Percentiles rank a stretch among this genome's conserved stretches.
Evolutionary conservation across 1,140 invertebrate genomes (phyloP).

Genomic region (Vollenhovia emeryi): DNA sequence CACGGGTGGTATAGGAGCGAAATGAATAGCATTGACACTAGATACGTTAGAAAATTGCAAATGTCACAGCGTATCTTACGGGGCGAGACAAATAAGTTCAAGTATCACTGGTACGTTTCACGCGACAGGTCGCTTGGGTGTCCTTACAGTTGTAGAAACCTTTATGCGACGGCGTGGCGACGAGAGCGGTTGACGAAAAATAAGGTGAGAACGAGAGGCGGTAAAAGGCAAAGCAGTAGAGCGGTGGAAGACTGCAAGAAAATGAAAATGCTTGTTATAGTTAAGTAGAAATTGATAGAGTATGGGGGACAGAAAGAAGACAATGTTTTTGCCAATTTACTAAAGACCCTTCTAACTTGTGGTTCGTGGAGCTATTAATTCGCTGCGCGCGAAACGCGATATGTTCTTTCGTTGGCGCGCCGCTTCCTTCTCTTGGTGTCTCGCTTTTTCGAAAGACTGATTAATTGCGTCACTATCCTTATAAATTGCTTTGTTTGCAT

Average conservation of each 20-base stretch:
- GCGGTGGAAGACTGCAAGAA: not conserved
- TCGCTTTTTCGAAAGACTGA: constrained; percentile 56
- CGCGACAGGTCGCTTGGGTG: constrained; percentile 21
- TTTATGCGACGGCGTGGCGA: not conserved
- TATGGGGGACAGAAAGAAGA: not conserved
- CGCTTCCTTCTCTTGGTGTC: not conserved
- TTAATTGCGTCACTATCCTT: constrained; percentile 62
- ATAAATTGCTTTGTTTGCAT: constrained; percentile 66
- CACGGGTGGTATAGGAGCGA: not conserved
- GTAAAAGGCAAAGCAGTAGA: not conserved
- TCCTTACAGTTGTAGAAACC: not conserved
- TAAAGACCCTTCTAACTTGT: constrained; percentile 45
- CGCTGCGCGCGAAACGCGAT: constrained; percentile 20
- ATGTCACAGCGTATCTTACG: constrained; percentile 18
- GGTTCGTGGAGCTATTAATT: constrained; percentile 63
- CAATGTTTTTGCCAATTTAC: constrained; percentile 67
- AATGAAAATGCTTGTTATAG: not conserved
- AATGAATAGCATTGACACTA: not conserved
- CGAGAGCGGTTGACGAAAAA: not conserved
- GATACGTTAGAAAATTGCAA: constrained; percentile 26
- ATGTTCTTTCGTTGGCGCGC: not conserved
- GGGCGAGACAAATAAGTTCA: constrained; percentile 38
- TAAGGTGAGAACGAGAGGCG: not conserved
- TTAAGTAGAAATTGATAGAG: constrained; percentile 1
- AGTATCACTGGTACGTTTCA: not conserved